phyloP scores from a whole-genome alignment of 2,888 invertebrate species.

The Pristionchus mayeri region DNA sequence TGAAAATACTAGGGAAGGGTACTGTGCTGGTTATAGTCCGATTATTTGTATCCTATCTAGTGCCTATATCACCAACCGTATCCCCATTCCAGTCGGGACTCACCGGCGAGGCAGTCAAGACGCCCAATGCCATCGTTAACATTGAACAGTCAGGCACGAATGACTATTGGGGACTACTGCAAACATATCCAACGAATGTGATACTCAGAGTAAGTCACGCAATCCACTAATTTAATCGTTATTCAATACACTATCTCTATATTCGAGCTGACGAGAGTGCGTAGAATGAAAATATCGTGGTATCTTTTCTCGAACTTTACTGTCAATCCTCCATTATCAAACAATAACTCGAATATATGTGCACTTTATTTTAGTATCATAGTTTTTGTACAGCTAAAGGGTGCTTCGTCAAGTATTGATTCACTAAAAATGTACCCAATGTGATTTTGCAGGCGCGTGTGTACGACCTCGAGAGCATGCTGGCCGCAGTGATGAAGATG shows the following conservation, averaged over 20 bases:
- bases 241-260: no score
- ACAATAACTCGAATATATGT: no score
- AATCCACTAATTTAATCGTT: no score
- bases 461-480: conserved; percentile 73
- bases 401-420: neutral
- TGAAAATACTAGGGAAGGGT: no score
- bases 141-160: conserved; percentile 73
- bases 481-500: conserved; percentile 71
- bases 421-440: neutral
- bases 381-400: no score
- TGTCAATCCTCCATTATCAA: no score
- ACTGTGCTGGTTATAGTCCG: no score
- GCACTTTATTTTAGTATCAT: no score
- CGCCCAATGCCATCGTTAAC: conserved; percentile 71
- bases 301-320: no score
- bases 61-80: neutral
- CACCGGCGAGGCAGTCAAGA: conserved; percentile 64
- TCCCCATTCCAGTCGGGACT: conserved; percentile 63
- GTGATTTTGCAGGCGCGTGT: conserved; percentile 59
- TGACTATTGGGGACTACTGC: conserved; percentile 74
- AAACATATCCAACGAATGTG: conserved; percentile 71
- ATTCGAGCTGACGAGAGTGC: no score
- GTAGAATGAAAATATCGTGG: no score
- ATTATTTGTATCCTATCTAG: no score
- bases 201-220: conserved; percentile 60